These are phyloP conservation scores for Cephus spinipes DNA, from an alignment of 2,888 invertebrate genomes.

Conservation along the genomic window DNA sequence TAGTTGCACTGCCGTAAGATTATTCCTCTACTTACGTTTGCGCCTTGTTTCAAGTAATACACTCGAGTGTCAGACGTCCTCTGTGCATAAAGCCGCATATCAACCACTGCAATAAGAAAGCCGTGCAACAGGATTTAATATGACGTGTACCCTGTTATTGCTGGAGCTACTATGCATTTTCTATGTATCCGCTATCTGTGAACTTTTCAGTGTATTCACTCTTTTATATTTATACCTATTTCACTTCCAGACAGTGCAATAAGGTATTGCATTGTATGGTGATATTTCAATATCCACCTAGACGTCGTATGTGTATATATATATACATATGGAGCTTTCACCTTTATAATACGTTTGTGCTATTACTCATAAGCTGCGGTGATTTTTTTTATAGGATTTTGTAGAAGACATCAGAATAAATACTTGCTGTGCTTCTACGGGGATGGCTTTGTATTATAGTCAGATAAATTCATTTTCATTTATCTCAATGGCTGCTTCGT, in stretches of 20 bases:
- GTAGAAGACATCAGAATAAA: background rate
- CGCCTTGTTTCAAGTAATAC: conserved; percentile 40
- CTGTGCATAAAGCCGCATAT: conserved; percentile 44
- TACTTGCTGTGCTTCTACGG: background rate
- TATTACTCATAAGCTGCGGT: background rate
- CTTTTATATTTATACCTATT: conserved; percentile 7
- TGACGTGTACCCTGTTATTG: conserved; percentile 52
- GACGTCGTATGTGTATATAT: background rate
- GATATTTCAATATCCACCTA: conserved; percentile 39
- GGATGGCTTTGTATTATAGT: background rate
- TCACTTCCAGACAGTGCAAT: conserved; percentile 19
- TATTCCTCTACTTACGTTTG: conserved; percentile 28
- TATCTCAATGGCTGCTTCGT: background rate
- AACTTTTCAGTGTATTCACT: background rate
- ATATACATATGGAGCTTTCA: background rate
- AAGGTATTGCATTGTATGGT: conserved; percentile 21
- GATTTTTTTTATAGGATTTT: background rate
- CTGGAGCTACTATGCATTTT: conserved; percentile 28
- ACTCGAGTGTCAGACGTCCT: conserved; percentile 37
- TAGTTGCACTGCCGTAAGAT: conserved; percentile 24
- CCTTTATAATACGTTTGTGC: background rate
- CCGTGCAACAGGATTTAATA: conserved; percentile 47
- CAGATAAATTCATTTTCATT: background rate
- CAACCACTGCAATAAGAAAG: conserved; percentile 47
- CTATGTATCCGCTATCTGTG: background rate